A percentile compares a stretch with the other conserved stretches of the same genome.
Evolutionary conservation across 2,888 invertebrate species (phyloP).

Genomic region (Octonoba sinensis): DNA sequence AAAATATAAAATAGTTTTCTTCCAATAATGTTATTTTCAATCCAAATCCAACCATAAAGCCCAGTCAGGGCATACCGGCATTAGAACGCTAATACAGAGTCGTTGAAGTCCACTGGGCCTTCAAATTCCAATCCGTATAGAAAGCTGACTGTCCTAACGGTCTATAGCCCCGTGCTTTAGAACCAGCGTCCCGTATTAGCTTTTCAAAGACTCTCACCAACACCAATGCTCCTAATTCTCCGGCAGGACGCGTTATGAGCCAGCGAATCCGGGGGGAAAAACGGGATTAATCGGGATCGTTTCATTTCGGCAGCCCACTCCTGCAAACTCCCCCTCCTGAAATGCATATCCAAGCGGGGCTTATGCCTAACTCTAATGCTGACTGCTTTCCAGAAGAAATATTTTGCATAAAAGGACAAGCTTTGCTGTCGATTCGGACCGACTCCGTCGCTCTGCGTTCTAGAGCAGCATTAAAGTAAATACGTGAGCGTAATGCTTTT

Average conservation of each 20-base stretch:
- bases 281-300: conserved; percentile 60
- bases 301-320: conserved; percentile 53
- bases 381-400: conserved; percentile 62
- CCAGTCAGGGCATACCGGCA: not conserved
- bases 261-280: conserved; percentile 38
- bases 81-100: conserved; percentile 5
- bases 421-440: conserved; percentile 3
- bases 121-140: conserved; percentile 1
- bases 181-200: conserved; percentile 46
- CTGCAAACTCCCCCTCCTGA: conserved; percentile 13
- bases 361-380: conserved; percentile 47
- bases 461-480: conserved; percentile 55
- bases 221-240: conserved; percentile 29
- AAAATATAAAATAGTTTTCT: too few relatives aligned
- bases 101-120: conserved; percentile 17
- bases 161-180: conserved; percentile 25
- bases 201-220: conserved; percentile 25
- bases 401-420: conserved; percentile 63
- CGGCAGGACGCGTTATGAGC: conserved; percentile 40
- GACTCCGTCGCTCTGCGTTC: conserved; percentile 1
- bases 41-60: too few relatives aligned
- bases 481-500: conserved; percentile 57
- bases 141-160: conserved; percentile 10
- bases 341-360: conserved; percentile 51
- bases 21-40: too few relatives aligned